Conservation (phyloP, 2,797 vertebrate species). For the Tokudaia tokunoshimensis region DNA sequence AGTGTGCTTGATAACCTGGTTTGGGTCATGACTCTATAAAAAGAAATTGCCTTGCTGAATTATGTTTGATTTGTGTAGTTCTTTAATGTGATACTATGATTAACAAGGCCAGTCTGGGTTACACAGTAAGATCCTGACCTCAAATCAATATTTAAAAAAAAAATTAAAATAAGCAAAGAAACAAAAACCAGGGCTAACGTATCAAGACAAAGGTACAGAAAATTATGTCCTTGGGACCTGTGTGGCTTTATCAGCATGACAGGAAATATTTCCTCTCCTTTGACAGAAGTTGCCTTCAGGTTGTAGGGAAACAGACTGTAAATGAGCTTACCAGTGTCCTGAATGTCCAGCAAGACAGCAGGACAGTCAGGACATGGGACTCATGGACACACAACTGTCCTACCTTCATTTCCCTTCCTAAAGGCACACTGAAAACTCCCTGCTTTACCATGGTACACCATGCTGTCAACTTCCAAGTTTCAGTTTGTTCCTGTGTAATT, state of each 20-base stretch:
- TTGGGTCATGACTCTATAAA: background rate
- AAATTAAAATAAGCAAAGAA: background rate
- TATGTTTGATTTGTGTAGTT: no score
- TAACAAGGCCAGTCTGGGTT: background rate
- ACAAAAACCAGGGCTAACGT: background rate
- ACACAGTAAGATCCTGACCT: background rate
- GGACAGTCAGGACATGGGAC: fast-evolving
- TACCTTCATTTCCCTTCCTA: background rate
- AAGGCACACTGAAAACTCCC: background rate
- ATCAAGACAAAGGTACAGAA: background rate
- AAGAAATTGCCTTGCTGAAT: background rate
- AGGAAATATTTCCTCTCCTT: background rate
- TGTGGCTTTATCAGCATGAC: background rate
- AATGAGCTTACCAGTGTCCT: background rate
- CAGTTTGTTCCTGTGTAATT: background rate
- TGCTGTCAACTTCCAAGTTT: background rate
- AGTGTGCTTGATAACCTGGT: background rate
- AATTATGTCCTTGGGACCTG: background rate
- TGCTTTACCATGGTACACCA: background rate
- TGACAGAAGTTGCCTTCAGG: background rate
- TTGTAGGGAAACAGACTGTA: background rate
- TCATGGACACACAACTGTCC: background rate
- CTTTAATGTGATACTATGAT: background rate
- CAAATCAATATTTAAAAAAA: background rate
- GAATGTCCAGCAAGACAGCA: background rate